Conservation (phyloP, 2,797 vertebrate genomes). For the Tauraco hartlaubi region DNA sequence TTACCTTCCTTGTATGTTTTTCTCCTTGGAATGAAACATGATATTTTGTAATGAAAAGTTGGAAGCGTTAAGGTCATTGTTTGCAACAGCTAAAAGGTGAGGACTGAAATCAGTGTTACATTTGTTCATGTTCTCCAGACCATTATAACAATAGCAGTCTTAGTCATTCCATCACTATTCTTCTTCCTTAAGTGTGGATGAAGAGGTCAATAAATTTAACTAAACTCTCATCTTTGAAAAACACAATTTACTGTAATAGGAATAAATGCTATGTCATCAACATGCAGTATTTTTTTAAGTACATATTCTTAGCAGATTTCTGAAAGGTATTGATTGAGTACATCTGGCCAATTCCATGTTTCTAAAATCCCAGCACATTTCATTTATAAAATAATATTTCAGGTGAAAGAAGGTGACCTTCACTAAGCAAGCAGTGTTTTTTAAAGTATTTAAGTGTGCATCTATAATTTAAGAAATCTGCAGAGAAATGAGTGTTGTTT, state of each 20-base stretch:
- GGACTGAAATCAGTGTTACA: neutral
- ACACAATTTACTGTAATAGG: constrained; percentile 7
- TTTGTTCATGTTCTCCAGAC: neutral
- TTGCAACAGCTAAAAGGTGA: neutral
- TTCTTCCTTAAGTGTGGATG: neutral
- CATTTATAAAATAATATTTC: constrained; percentile 47
- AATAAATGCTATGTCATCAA: constrained; percentile 51
- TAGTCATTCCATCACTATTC: neutral
- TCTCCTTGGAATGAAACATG: neutral
- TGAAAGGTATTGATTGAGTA: constrained; percentile 51
- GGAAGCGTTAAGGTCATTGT: neutral
- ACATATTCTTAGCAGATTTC: constrained; percentile 26
- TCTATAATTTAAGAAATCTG: constrained; percentile 23
- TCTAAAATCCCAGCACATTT: constrained; percentile 41
- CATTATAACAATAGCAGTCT: neutral
- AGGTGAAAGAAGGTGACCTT: constrained; percentile 66
- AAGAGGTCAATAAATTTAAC: constrained; percentile 11
- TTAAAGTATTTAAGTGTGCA: neutral
- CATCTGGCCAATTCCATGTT: constrained; percentile 38
- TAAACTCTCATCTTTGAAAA: constrained; percentile 13
- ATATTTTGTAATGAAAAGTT: neutral
- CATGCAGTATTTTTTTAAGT: neutral
- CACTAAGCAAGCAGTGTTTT: neutral
- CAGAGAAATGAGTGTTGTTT: neutral
- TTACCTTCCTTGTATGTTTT: neutral